phyloP scores from a whole-genome alignment of 2,888 invertebrate genomes.

The Liopterus haemorrhoidalis region DNA sequence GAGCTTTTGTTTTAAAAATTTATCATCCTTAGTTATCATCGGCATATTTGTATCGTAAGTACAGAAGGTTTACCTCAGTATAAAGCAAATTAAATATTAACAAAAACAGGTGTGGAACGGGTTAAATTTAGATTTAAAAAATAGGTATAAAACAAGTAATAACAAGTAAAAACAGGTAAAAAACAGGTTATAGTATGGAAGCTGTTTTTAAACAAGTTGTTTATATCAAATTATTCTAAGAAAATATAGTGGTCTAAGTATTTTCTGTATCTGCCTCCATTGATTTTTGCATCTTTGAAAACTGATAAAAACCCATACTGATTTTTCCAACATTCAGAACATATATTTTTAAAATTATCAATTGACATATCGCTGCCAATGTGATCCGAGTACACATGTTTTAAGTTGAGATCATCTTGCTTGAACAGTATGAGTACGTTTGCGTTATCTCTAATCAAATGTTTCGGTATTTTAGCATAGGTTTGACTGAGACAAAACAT shows the following conservation, averaged over 20 bases:
- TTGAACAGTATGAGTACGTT: slow-evolving; percentile 40
- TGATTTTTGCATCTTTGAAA: slow-evolving; percentile 33
- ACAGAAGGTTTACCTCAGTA: too few species aligned
- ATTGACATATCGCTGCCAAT: slow-evolving; percentile 32
- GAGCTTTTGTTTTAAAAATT: too few species aligned
- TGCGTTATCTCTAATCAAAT: slow-evolving; percentile 40
- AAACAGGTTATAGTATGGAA: neutral
- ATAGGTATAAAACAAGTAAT: too few species aligned
- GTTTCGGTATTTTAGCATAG: slow-evolving; percentile 40
- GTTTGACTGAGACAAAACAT: slow-evolving; percentile 39
- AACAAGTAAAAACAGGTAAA: too few species aligned
- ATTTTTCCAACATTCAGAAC: slow-evolving; percentile 36
- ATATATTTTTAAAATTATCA: slow-evolving; percentile 35
- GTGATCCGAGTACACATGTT: slow-evolving; percentile 33
- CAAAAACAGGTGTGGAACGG: neutral
- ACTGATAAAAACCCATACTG: slow-evolving; percentile 36
- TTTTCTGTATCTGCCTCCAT: slow-evolving; percentile 36
- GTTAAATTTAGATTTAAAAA: neutral
- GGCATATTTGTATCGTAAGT: too few species aligned
- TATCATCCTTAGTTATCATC: too few species aligned
- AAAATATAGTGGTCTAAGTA: slow-evolving; percentile 33
- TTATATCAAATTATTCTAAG: slow-evolving; percentile 11
- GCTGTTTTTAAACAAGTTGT: neutral
- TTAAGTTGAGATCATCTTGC: slow-evolving; percentile 39
- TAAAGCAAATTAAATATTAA: too few species aligned